Conservation (phyloP, 2,797 vertebrate species). For the Podarcis siculus region DNA sequence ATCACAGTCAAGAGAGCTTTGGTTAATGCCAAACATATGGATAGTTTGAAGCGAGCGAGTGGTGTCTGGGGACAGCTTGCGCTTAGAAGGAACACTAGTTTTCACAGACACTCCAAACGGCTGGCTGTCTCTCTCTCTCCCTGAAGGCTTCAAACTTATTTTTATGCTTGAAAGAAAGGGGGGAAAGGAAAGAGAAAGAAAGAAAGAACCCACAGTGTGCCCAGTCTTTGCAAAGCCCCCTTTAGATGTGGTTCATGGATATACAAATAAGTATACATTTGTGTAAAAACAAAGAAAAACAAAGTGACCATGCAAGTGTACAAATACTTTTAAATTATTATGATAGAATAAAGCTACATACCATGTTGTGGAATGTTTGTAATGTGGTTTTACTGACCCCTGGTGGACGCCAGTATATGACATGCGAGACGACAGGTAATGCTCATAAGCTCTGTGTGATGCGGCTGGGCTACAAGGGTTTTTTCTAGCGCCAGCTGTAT, state of each 20-base stretch:
- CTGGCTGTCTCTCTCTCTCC: constrained; percentile 45
- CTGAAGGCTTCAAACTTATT: constrained; percentile 62
- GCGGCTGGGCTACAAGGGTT: neutral
- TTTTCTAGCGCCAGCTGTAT: neutral
- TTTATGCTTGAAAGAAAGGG: constrained; percentile 48
- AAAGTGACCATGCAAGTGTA: constrained; percentile 88
- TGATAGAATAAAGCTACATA: constrained; percentile 90
- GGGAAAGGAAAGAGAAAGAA: too few relatives aligned
- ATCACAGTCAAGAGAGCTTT: constrained; percentile 54
- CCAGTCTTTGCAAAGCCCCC: constrained; percentile 67
- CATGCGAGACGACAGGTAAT: neutral
- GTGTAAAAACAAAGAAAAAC: constrained; percentile 78
- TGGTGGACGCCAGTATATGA: constrained; percentile 73
- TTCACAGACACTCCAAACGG: constrained; percentile 63
- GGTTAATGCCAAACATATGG: constrained; percentile 51
- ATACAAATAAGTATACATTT: constrained; percentile 80
- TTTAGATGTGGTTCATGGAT: constrained; percentile 83
- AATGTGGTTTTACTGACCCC: constrained; percentile 87
- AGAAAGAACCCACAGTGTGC: constrained; percentile 50
- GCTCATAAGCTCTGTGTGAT: neutral
- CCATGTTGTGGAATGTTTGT: constrained; percentile 83
- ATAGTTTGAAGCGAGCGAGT: constrained; percentile 59
- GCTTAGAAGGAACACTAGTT: constrained; percentile 70
- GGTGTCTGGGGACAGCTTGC: constrained; percentile 59
- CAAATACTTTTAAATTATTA: constrained; percentile 93